Evolutionary conservation across 1,140 invertebrate genomes (phyloP).

Genomic region (Contarinia nasturtii): DNA sequence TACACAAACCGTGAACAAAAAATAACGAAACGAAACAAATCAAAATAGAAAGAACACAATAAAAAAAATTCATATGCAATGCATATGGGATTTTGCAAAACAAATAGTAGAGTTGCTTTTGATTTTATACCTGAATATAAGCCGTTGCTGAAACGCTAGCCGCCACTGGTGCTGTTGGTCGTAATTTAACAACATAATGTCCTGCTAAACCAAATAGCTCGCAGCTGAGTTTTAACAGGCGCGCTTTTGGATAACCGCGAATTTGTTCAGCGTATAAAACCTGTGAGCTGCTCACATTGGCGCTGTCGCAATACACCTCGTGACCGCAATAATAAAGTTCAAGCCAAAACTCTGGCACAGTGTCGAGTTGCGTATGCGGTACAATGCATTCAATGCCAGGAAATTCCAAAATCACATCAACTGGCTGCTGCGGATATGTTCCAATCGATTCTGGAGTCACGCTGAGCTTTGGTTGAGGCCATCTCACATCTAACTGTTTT

Average conservation of each 20-base stretch:
- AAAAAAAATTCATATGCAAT: background rate
- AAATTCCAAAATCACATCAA: constrained; percentile 50
- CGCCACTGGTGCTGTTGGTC: constrained; percentile 29
- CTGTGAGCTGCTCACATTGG: constrained; percentile 22
- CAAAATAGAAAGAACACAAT: too few species aligned
- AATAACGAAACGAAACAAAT: too few species aligned
- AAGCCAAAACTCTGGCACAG: constrained; percentile 46
- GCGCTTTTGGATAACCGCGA: constrained; percentile 42
- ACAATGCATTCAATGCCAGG: constrained; percentile 40
- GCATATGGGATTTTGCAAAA: background rate
- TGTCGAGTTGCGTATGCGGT: constrained; percentile 25
- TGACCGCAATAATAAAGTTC: constrained; percentile 60
- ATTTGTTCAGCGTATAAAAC: constrained; percentile 46
- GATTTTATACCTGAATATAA: constrained; percentile 40
- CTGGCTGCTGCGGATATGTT: constrained; percentile 54
- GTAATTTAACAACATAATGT: constrained; percentile 46
- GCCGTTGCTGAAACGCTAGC: constrained; percentile 38
- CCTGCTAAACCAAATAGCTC: constrained; percentile 60
- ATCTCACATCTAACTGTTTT: constrained; percentile 42
- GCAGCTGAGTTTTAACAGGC: constrained; percentile 42
- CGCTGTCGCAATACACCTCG: constrained; percentile 22
- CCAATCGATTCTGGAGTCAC: constrained; percentile 49
- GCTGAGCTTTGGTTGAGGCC: constrained; percentile 49
- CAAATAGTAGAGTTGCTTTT: background rate
- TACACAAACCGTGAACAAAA: background rate